phyloP scores from a whole-genome alignment of 2,797 vertebrate species.

The Protonibea diacanthus region DNA sequence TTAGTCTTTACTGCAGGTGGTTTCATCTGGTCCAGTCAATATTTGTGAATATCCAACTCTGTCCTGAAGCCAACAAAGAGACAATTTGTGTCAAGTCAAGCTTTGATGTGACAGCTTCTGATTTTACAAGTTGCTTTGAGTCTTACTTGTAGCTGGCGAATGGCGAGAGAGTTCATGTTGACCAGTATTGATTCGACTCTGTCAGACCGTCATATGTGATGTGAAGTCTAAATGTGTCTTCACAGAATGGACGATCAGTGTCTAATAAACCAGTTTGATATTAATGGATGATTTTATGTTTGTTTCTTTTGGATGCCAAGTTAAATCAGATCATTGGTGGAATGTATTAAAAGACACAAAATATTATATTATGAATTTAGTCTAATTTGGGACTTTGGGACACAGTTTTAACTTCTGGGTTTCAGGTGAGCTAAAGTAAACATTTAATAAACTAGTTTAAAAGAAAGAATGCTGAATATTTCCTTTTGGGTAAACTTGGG shows the following conservation, averaged over 20 bases:
- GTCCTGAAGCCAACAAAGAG: background rate
- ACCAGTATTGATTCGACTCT: conserved; percentile 1
- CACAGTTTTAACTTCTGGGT: background rate
- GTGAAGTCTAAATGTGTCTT: conserved; percentile 12
- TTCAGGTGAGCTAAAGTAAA: background rate
- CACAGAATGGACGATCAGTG: conserved; percentile 38
- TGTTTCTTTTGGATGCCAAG: background rate
- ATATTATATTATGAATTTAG: background rate
- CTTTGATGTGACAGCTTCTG: too few species aligned
- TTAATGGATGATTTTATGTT: background rate
- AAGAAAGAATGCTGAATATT: background rate
- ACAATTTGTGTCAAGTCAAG: background rate
- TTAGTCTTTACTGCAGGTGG: background rate
- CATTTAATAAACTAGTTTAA: background rate
- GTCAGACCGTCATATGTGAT: background rate
- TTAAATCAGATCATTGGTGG: background rate
- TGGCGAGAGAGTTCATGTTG: background rate
- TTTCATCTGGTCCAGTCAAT: background rate
- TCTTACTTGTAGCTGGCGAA: background rate
- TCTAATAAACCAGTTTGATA: conserved; percentile 67
- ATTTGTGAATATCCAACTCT: conserved; percentile 5
- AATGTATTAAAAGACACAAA: too few species aligned
- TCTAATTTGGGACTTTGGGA: background rate
- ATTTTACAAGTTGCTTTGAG: background rate
- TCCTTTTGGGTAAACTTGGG: background rate